phyloP scores from a whole-genome alignment of 2,113 vertebrate species.

The human (Homo sapiens) region GRCh38 chr3:168610501-168611000 shows the following conservation, averaged over 20 bases:
- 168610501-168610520: neutral
- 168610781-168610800: neutral
- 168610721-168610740: neutral
- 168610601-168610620: neutral
- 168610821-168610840: neutral
- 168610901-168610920: neutral
- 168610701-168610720: neutral
- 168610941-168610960: neutral
- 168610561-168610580: neutral
- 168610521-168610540: neutral
- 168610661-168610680: neutral
- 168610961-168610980: neutral
- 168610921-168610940: neutral
- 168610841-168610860: neutral
- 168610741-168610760: neutral
- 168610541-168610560: neutral
- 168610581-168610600: neutral
- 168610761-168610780: neutral
- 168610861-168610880: neutral
- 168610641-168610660: neutral
- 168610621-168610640: neutral
- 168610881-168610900: neutral
- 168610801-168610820: neutral
- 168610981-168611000: neutral
- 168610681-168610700: neutral